These are phyloP conservation scores for Scartelaos histophorus DNA, from an alignment of 2,113 vertebrate genomes.

Conservation along the genomic window DNA sequence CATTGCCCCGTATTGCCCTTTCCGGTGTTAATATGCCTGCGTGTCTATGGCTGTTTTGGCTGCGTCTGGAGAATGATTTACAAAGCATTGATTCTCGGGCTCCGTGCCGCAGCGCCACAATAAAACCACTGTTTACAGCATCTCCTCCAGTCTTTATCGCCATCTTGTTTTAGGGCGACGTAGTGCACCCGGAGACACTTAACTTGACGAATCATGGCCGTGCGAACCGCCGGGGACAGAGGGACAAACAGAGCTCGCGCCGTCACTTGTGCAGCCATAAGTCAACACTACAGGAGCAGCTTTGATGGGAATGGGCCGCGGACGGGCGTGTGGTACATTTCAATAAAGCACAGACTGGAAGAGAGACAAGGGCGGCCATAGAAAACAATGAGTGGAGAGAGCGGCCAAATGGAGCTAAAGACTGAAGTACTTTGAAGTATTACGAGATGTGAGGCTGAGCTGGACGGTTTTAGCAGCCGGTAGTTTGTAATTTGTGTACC, in stretches of 20 bases:
- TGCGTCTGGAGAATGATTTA: slow-evolving; percentile 60
- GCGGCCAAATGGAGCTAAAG: slow-evolving; percentile 31
- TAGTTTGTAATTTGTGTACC: no score
- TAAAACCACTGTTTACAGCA: slow-evolving; percentile 70
- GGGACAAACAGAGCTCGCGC: slow-evolving; percentile 32
- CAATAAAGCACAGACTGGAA: slow-evolving; percentile 54
- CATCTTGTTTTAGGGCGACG: slow-evolving; percentile 61
- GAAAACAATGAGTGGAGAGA: slow-evolving; percentile 56
- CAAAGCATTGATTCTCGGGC: slow-evolving; percentile 56
- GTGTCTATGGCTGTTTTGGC: slow-evolving; percentile 35
- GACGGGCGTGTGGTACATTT: slow-evolving; percentile 54
- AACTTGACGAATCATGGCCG: slow-evolving; percentile 63
- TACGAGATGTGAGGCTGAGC: not conserved
- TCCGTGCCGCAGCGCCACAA: slow-evolving; percentile 42
- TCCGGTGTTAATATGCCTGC: slow-evolving; percentile 37
- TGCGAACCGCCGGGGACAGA: slow-evolving; percentile 49
- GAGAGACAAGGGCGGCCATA: slow-evolving; percentile 47
- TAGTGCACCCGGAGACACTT: slow-evolving; percentile 44
- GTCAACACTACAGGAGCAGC: slow-evolving; percentile 63
- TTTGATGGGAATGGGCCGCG: slow-evolving; percentile 52
- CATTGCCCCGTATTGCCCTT: not conserved
- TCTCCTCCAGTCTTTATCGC: slow-evolving; percentile 50
- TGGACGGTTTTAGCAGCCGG: slow-evolving; percentile 9
- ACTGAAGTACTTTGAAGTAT: slow-evolving; percentile 21
- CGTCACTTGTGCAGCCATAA: slow-evolving; percentile 48